phyloP scores from a whole-genome alignment of 2,888 invertebrate genomes.

The Drosophila prostipennis region DNA sequence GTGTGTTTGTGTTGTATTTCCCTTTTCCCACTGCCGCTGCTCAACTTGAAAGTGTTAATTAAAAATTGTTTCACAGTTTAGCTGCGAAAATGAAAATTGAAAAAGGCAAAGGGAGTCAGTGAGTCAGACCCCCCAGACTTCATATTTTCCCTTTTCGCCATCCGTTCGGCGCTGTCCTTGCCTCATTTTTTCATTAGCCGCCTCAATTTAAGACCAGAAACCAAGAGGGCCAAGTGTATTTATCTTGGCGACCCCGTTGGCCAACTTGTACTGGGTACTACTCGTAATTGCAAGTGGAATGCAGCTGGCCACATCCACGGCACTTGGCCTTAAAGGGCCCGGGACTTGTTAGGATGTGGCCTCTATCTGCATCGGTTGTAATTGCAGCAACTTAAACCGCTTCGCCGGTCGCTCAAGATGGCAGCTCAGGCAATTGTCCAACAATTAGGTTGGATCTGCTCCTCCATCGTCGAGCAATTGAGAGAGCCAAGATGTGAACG shows the following conservation, averaged over 20 bases:
- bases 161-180: constrained; percentile 19
- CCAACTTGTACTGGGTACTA: constrained; percentile 53
- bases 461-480: constrained; percentile 5
- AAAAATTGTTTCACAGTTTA: constrained; percentile 83
- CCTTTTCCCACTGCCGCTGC: constrained; percentile 40
- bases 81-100: constrained; percentile 82
- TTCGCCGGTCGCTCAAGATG: constrained; percentile 68
- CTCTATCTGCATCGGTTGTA: constrained; percentile 70
- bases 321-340: constrained; percentile 53
- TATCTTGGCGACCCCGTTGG: constrained; percentile 61
- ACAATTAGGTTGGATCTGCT: constrained; percentile 62
- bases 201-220: constrained; percentile 62
- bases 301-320: constrained; percentile 17
- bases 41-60: constrained; percentile 82
- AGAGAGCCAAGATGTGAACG: not conserved
- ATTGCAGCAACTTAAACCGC: constrained; percentile 77
- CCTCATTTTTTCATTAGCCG: constrained; percentile 69
- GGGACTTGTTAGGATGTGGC: constrained; percentile 9
- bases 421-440: constrained; percentile 67
- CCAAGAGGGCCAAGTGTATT: constrained; percentile 67
- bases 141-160: constrained; percentile 24
- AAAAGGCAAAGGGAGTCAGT: constrained; percentile 63
- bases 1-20: constrained; percentile 48
- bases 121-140: constrained; percentile 29
- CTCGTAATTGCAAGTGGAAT: constrained; percentile 58